Percentiles rank a stretch among this genome's conserved stretches.
These are phyloP conservation scores for Tachina lurida DNA, from an alignment of 2,888 invertebrate genomes.

Conservation along the genomic window DNA sequence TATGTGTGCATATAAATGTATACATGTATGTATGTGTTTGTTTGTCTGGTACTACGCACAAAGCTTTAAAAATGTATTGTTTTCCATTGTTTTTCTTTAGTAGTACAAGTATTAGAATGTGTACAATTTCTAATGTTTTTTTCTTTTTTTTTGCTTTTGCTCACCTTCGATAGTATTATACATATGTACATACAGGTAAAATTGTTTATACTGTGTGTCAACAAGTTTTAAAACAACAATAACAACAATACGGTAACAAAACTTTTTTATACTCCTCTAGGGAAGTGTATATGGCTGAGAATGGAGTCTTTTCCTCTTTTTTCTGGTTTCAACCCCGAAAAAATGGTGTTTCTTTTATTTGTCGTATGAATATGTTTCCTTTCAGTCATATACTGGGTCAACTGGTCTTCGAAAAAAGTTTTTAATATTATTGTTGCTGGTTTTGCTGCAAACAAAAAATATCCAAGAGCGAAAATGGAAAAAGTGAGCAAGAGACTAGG, in stretches of 20 bases:
- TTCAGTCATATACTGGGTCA: constrained; percentile 62
- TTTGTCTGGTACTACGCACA: neutral
- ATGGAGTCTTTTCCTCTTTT: constrained; percentile 16
- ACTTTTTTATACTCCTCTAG: constrained; percentile 15
- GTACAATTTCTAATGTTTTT: constrained; percentile 1
- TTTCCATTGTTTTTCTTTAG: neutral
- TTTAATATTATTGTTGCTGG: constrained; percentile 32
- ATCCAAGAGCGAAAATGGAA: neutral
- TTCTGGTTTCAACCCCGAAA: constrained; percentile 58
- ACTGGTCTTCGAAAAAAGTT: constrained; percentile 49
- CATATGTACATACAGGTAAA: constrained; percentile 18
- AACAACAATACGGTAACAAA: constrained; percentile 48
- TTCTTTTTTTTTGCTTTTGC: neutral
- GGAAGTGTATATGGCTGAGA: neutral
- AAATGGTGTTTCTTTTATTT: constrained; percentile 39
- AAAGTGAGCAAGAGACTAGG: constrained; percentile 23
- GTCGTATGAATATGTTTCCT: constrained; percentile 25
- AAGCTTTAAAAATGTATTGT: neutral
- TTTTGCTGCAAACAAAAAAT: constrained; percentile 29
- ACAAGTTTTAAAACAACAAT: constrained; percentile 64
- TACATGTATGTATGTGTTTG: neutral
- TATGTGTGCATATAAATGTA: neutral
- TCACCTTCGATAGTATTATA: constrained; percentile 6
- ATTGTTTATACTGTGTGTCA: constrained; percentile 54
- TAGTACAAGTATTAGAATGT: neutral